These are phyloP conservation scores for Hedya salicella DNA, from an alignment of 2,888 invertebrate species.

Conservation along the genomic window DNA sequence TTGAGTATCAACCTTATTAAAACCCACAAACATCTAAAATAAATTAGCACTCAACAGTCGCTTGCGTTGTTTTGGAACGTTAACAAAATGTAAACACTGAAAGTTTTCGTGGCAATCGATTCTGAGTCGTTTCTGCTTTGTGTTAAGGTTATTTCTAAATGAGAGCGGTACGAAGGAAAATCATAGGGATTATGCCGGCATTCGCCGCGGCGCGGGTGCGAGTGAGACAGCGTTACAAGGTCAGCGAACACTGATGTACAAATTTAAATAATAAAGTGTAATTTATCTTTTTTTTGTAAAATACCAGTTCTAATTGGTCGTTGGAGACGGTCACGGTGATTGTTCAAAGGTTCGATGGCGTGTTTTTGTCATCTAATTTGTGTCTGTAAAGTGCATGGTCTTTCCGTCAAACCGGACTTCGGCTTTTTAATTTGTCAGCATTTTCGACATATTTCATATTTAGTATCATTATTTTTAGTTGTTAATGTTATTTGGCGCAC, in stretches of 20 bases:
- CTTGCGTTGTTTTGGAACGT: constrained; percentile 53
- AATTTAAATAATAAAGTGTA: constrained; percentile 44
- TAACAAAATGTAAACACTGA: constrained; percentile 72
- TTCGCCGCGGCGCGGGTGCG: constrained; percentile 57
- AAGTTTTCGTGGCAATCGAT: constrained; percentile 56
- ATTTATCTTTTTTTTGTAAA: constrained; percentile 39
- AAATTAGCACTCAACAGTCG: constrained; percentile 14
- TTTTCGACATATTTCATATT: too few species aligned
- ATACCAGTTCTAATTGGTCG: constrained; percentile 35
- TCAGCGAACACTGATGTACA: constrained; percentile 59
- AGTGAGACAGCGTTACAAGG: constrained; percentile 58
- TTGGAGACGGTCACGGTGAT: constrained; percentile 17
- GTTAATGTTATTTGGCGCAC: too few species aligned
- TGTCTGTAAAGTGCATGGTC: too few species aligned
- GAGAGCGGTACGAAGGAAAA: constrained; percentile 65
- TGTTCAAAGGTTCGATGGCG: constrained; percentile 1
- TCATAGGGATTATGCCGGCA: constrained; percentile 68
- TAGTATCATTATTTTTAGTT: too few species aligned
- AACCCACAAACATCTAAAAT: constrained; percentile 50
- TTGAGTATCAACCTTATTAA: constrained; percentile 48
- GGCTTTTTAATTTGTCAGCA: too few species aligned
- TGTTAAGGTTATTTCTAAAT: constrained; percentile 56
- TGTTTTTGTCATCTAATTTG: background rate
- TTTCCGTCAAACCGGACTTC: too few species aligned
- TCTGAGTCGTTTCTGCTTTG: constrained; percentile 52